Evolutionary conservation across 2,888 invertebrate species (phyloP).

Genomic region (Panopea generosa): DNA sequence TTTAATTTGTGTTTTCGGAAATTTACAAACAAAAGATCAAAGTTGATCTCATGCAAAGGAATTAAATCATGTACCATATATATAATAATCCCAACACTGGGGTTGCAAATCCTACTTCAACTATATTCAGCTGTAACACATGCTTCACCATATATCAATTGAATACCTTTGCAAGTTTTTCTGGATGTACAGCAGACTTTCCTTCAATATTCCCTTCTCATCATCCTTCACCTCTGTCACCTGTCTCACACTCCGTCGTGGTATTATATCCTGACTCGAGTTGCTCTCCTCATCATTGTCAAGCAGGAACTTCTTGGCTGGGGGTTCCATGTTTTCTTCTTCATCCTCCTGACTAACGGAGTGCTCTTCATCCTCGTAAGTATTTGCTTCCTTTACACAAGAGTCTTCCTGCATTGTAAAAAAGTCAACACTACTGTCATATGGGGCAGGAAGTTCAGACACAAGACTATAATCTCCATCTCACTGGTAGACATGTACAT

Average conservation of each 20-base stretch:
- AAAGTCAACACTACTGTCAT: too few species aligned
- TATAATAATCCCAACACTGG: too few species aligned
- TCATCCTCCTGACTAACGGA: conserved; percentile 31
- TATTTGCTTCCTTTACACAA: conserved; percentile 40
- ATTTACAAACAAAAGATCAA: too few species aligned
- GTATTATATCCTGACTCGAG: conserved; percentile 46
- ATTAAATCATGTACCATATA: too few species aligned
- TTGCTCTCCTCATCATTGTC: conserved; percentile 60
- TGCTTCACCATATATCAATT: too few species aligned
- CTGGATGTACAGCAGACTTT: conserved; percentile 89
- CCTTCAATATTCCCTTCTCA: conserved; percentile 72
- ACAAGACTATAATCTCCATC: too few species aligned
- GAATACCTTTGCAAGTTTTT: conserved; percentile 92
- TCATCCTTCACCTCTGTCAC: conserved; percentile 62
- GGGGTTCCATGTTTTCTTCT: conserved; percentile 26
- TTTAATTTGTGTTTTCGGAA: too few species aligned
- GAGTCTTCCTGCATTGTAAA: conserved; percentile 31
- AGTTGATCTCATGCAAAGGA: too few species aligned
- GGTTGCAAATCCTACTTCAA: too few species aligned
- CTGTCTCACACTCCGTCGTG: conserved; percentile 40
- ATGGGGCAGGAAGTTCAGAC: too few species aligned
- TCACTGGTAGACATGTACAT: too few species aligned
- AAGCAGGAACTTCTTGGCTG: conserved; percentile 45
- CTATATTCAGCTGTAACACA: too few species aligned
- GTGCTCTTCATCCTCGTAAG: conserved; percentile 41